Base-by-base conservation (phyloP, 1,140 invertebrate genomes). In the Helicoverpa armigera region DNA sequence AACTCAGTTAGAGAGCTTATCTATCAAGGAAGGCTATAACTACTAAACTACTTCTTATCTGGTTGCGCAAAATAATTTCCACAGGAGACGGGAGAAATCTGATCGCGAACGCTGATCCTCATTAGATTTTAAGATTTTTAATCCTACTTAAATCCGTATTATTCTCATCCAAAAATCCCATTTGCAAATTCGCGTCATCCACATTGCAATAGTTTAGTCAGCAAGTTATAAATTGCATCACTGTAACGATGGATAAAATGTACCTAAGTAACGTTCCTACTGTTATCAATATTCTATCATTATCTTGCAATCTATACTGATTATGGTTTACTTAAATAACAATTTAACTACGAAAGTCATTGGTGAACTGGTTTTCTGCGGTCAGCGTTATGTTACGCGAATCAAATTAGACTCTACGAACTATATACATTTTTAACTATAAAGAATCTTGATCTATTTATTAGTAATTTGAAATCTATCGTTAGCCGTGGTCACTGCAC, bases 291-390 rank as follows among this genome's bases (percentile, higher is more conserved):
- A 75, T 67, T 67, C 76, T 50, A 70, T 58, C 76, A 79, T 79
- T 79, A 79, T 69, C 65, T 70, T 51, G 53, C 76, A 79, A 70
- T 67, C 75, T 67, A 29, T 10, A 65, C 61, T 77, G 50, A 54
- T 77, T 81, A 81, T 73, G 48, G n/a, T 70, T 72, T 81, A 81
- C 63, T 76, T 51, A 73, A 79, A 79, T 73, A 81, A 67, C 67
- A 75, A 82, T 81, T 85, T 83, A 85, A 86, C 29, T 81, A 79
- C 43, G 13, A 48, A 72, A 82, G 48, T 60, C 48, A 86, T 80
- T 79, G 61, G 31, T 11, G 5, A 79, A 83, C 73, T 56, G 67
- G 78, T 82, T 83, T 18, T 12, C 50, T 86, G 82, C 67, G 84
- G 84, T 83, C 82, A 51, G 23, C 13, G n/a, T 82, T 82, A 67